These are phyloP conservation scores for Rousettus leschenaultii DNA, from an alignment of 2,113 vertebrate species.

Conservation along the genomic window DNA sequence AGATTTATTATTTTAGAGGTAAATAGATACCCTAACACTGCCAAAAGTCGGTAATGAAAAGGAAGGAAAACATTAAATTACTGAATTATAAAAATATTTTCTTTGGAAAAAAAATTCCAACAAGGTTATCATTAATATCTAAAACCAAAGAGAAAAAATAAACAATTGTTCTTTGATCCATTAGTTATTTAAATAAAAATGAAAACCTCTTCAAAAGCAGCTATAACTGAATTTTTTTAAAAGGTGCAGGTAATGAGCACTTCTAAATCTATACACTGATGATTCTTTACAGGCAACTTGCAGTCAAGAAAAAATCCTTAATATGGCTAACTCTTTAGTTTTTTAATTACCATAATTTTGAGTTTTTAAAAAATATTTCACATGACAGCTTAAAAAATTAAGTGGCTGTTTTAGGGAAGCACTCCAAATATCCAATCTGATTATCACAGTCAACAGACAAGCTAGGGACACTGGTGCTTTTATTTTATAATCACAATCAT, in stretches of 20 bases:
- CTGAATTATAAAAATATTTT: conserved; percentile 85
- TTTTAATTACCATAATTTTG: conserved; percentile 68
- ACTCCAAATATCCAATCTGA: conserved; percentile 22
- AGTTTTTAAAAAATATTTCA: conserved; percentile 71
- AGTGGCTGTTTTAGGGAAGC: conserved; percentile 53
- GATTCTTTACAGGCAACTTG: conserved; percentile 40
- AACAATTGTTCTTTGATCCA: conserved; percentile 78
- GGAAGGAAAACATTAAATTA: conserved; percentile 69
- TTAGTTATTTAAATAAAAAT: conserved; percentile 79
- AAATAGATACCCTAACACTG: conserved; percentile 76
- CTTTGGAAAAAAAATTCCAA: conserved; percentile 79
- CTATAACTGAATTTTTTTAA: conserved; percentile 77
- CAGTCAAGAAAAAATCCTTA: conserved; percentile 55
- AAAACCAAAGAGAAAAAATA: conserved; percentile 80
- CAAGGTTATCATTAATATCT: conserved; percentile 79
- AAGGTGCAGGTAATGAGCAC: conserved; percentile 69
- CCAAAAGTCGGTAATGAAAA: conserved; percentile 72
- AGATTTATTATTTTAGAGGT: conserved; percentile 76
- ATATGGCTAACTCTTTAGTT: conserved; percentile 56
- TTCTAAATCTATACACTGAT: conserved; percentile 47
- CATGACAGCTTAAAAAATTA: conserved; percentile 67
- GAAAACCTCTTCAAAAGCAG: conserved; percentile 80
- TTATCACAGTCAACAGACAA: background rate
- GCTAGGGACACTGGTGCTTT: background rate
- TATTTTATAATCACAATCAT: background rate